Base-by-base conservation (phyloP, 2,797 vertebrate genomes). In the Lutjanus campechanus region DNA sequence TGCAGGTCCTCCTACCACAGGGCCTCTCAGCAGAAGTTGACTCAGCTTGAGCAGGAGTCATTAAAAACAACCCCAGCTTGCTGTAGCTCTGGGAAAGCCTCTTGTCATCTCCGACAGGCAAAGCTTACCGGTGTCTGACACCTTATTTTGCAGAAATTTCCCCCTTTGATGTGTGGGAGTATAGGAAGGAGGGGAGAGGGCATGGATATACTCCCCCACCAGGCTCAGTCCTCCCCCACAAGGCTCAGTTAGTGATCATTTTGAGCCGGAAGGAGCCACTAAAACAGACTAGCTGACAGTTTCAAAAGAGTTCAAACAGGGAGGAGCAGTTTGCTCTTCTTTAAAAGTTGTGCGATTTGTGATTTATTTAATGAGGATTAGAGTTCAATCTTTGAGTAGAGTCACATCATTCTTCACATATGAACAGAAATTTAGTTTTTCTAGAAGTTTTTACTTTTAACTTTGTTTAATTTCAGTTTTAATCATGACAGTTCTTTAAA, bases 11-110 rank as follows among this genome's bases (percentile, higher is more conserved):
- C 43, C 49, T 77, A 67, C 69, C 60, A 54, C 12, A 11, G 77
- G 68, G 78, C 81, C 71, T 79, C 81, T 68, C 77, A 25, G 76
- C 84, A 84, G 60, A 77, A 68, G 84, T 91, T 92, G 88, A 92
- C 85, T 89, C 91, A 92, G 90, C 89, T 84, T 82, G 85, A 90
- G 83, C 47, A 68, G 82, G 79, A 90, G 79, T 86, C 69, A 80
- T 89, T 84, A 74, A 85, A 89, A 84, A 80, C 64, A 85, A 51
- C 40, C 44, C 47, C 67, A 61, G 78, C 73, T 61, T 66, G 65
- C 69, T 49, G 72, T 25, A 69, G 68, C 81, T 85, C 64, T 73
- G 78, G 80, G 75, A 89, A 89, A 84, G 76, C 69, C 58, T 86
- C 63, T 73, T 63, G 49, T 88, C 84, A 69, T 93, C 66, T 88